Base-by-base conservation (phyloP, 2,113 vertebrate genomes). In the Amphilophus citrinellus region DNA sequence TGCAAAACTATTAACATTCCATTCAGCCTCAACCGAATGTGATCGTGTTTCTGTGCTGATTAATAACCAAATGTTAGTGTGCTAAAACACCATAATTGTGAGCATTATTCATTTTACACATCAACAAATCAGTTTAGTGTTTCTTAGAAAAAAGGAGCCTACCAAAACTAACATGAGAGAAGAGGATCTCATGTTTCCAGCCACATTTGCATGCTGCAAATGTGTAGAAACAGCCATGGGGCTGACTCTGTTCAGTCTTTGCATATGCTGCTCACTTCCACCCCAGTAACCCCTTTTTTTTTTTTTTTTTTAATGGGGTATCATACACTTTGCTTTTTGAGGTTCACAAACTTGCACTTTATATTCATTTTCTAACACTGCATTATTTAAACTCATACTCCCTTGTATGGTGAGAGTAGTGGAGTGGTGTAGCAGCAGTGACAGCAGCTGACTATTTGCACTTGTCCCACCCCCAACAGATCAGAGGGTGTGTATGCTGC, bases 401-500 rank as follows among this genome's bases (percentile, higher is more conserved):
- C 11, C 32, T 76, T 71, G 6, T 22, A 60, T 42, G 4, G 32
- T 57, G 42, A 42, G 44, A 30, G 65, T 4, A 60, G 76, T 15
- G 27, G 37, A 71, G 59, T 27, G 65, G 61, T 44, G 17, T 27
- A 61, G 57, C 44, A 65, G 44, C 39, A 27, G 22, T 53, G 44
- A 76, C 50, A 84, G 44, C 82, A 86, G 83, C 78, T 89, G 87
- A 82, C 78, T n/a, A 22, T 61, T 79, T 81, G 79, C 87, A 88
- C 85, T 82, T 89, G 85, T 88, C 77, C 37, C 62, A 22, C 79
- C 50, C 60, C 32, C 27, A 66, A 24, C 75, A 73, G 61, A 79
- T 73, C 30, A 77, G 79, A 80, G 63, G 82, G 20, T 78, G 71
- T 50, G 53, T 58, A 20, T 57, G 22, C 71, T 13, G 15, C 42